Evolutionary conservation across 2,113 vertebrate species (phyloP).

Genomic region (Phodopus roborovskii): DNA sequence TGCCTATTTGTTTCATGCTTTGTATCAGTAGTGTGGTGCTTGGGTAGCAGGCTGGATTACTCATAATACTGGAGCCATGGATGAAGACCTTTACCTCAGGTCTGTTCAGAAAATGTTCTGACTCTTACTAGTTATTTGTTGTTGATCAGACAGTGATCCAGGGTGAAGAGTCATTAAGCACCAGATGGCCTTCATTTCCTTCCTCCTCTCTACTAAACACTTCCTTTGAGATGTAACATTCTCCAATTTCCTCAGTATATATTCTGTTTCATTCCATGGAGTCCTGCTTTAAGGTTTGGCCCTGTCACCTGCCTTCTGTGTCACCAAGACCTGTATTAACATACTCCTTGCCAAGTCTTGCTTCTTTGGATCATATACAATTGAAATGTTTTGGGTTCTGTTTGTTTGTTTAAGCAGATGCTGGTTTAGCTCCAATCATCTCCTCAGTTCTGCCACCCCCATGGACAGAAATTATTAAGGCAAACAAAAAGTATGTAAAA

Average conservation of each 20-base stretch:
- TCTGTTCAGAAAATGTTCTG: conserved; percentile 30
- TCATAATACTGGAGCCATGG: neutral
- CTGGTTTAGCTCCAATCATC: neutral
- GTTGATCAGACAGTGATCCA: neutral
- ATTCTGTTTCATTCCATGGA: neutral
- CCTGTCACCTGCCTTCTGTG: neutral
- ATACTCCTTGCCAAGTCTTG: neutral
- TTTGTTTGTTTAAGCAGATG: neutral
- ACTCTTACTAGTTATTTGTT: neutral
- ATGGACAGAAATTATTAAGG: conserved; percentile 42
- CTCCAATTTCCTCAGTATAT: neutral
- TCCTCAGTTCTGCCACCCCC: neutral
- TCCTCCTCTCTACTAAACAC: neutral
- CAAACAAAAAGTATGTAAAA: neutral
- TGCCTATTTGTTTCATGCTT: neutral
- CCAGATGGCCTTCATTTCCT: neutral
- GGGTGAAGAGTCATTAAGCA: neutral
- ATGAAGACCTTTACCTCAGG: conserved; percentile 7
- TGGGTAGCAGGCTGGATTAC: neutral
- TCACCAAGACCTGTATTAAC: neutral
- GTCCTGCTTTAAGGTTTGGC: neutral
- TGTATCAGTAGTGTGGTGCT: neutral
- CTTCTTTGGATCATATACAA: neutral
- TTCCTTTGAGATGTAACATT: neutral
- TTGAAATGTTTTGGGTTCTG: neutral